A percentile compares a stretch with the other conserved stretches of the same genome.
These are phyloP conservation scores for Muscidifurax raptorellus DNA, from an alignment of 1,140 invertebrate genomes.

Conservation along the genomic window DNA sequence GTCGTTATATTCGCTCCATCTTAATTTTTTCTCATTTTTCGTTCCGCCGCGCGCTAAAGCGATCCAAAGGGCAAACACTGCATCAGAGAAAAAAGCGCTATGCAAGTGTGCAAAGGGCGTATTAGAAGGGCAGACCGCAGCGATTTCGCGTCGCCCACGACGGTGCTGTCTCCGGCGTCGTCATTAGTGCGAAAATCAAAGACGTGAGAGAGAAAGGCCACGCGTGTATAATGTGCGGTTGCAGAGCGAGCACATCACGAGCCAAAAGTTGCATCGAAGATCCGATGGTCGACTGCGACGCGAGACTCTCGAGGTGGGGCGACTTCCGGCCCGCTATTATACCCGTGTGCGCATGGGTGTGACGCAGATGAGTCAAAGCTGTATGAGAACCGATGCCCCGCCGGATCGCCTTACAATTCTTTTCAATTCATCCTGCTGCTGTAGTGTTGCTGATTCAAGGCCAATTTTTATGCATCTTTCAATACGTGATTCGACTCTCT, in stretches of 20 bases:
- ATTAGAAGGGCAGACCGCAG: slow-evolving; percentile 64
- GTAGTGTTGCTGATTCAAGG: neutral
- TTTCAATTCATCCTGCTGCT: neutral
- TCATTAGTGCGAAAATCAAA: slow-evolving; percentile 65
- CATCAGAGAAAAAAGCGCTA: slow-evolving; percentile 38
- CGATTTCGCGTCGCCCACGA: slow-evolving; percentile 67
- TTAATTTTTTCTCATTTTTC: slow-evolving; percentile 47
- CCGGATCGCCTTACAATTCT: slow-evolving; percentile 1
- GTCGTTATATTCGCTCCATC: slow-evolving; percentile 33
- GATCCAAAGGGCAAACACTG: slow-evolving; percentile 32
- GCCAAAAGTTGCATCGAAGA: slow-evolving; percentile 2
- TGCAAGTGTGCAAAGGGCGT: slow-evolving; percentile 54
- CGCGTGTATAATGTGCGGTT: neutral
- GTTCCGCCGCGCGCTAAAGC: neutral
- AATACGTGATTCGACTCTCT: neutral
- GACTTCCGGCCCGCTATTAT: slow-evolving; percentile 71
- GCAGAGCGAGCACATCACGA: slow-evolving; percentile 36
- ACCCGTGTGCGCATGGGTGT: slow-evolving; percentile 66
- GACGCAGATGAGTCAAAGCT: slow-evolving; percentile 58
- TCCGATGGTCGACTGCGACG: slow-evolving; percentile 20
- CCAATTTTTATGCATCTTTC: neutral
- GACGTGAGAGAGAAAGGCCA: neutral
- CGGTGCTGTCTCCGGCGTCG: slow-evolving; percentile 63
- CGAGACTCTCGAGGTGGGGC: slow-evolving; percentile 46
- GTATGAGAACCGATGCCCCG: slow-evolving; percentile 22